Base-by-base conservation (phyloP, 2,113 vertebrate species). In the Plecotus auritus region DNA sequence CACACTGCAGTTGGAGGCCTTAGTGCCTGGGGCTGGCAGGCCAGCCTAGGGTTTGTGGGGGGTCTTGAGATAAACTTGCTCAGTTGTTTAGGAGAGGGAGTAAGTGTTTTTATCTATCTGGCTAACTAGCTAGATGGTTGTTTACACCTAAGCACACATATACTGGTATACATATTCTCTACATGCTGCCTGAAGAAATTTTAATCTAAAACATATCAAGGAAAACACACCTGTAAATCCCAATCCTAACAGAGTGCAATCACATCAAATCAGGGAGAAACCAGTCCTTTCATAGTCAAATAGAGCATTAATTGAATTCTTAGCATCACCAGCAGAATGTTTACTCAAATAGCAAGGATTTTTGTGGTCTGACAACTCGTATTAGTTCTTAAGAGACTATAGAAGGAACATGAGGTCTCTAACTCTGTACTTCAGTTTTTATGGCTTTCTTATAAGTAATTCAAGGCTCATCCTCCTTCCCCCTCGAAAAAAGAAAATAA, bases 1-100 rank as follows among this genome's bases (percentile, higher is more conserved):
- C 94, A 98, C 73, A 96, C 35, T 42, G 73, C 42, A 51, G 47
- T 77, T 88, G 72, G 93, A 96, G 70, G n/a, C 85, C 22, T 72
- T 91, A 85, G 81, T 86, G 49, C 61, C 17, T 6, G 51, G 95
- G 86, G 78, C 80, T 1, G 1, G 4, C 18, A 64, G 80, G 80
- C 56, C 59, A 64, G 28, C 32, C 51, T 88, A 20, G 66, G 67
- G n/a, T 94, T 47, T 4, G 2, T 26, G 37, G 81, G 47, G 47
- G 56, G 40, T 88, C 69, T 81, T 32, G 81, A 49, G 80, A 92
- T 86, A 49, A 96, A 95, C 32, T 77, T 67, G 32, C 4, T 32
- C 59, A 56, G 45, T 86, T 73, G 92, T 84, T 85, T 51, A 92
- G 67, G 77, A 93, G 70, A 85, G 28, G 85, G 5, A 37, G 26